A percentile compares a stretch with the other conserved stretches of the same genome.
These are phyloP conservation scores for Onychomys arenicola DNA, from an alignment of 2,797 vertebrate species.

Conservation along the genomic window DNA sequence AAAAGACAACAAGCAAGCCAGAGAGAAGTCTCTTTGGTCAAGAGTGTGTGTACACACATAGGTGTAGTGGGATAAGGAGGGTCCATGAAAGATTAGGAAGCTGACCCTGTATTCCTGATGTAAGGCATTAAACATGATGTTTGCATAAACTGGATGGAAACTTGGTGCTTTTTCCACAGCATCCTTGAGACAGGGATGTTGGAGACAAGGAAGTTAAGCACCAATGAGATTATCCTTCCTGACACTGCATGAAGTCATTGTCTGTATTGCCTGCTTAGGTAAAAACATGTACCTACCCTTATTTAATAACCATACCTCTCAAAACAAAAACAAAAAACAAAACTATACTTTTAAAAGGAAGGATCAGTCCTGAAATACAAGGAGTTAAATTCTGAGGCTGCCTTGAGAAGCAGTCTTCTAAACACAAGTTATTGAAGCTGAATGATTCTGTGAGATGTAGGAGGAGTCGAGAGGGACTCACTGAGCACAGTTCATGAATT, in stretches of 20 bases:
- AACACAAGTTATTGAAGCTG: background rate
- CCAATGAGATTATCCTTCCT: background rate
- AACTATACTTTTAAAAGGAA: background rate
- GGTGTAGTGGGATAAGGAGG: background rate
- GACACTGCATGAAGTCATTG: background rate
- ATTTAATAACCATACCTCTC: background rate
- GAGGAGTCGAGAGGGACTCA: background rate
- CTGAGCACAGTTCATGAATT: background rate
- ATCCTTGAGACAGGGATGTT: background rate
- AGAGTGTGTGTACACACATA: too few relatives aligned
- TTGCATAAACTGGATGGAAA: background rate
- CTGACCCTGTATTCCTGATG: background rate
- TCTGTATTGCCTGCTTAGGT: background rate
- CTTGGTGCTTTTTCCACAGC: background rate
- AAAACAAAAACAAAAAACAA: constrained; percentile 1
- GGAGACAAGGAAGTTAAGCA: background rate
- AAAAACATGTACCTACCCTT: background rate
- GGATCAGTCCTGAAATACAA: background rate
- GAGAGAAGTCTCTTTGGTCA: background rate
- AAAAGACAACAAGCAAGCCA: background rate
- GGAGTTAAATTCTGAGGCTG: constrained; percentile 26
- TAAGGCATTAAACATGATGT: background rate
- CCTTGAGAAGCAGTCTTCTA: background rate
- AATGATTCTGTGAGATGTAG: background rate
- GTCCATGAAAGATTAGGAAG: background rate